These are phyloP conservation scores for Crocidura indochinensis DNA, from an alignment of 2,797 vertebrate species.

Conservation along the genomic window DNA sequence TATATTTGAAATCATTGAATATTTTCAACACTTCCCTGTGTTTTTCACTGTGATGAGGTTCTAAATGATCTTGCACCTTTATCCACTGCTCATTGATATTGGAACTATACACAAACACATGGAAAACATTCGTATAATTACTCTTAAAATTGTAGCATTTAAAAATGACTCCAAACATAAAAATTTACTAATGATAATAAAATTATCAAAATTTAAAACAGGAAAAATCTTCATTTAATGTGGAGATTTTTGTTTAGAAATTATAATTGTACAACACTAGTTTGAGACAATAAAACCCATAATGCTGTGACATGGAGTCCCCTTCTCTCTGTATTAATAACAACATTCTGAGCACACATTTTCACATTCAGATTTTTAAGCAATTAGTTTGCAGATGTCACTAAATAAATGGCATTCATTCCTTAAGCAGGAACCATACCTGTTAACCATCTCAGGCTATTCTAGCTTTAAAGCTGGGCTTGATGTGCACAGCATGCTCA, in stretches of 20 bases:
- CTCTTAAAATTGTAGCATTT: constrained; percentile 51
- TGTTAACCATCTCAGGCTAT: constrained; percentile 92
- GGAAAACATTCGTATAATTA: background rate
- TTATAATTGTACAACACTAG: background rate
- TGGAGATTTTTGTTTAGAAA: constrained; percentile 6
- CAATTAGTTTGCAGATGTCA: constrained; percentile 91
- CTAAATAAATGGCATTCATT: constrained; percentile 93
- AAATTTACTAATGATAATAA: background rate
- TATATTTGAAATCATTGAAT: constrained; percentile 24
- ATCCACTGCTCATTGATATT: constrained; percentile 22
- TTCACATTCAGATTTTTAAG: constrained; percentile 88
- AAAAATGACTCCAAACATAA: constrained; percentile 23
- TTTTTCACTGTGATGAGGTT: background rate
- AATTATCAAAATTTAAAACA: constrained; percentile 38
- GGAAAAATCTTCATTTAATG: background rate
- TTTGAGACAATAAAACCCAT: constrained; percentile 62
- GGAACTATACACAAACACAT: background rate
- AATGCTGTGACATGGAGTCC: background rate
- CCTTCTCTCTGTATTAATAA: constrained; percentile 78
- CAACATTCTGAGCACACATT: constrained; percentile 86
- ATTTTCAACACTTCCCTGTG: constrained; percentile 36
- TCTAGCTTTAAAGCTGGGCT: constrained; percentile 89
- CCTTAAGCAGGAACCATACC: constrained; percentile 92
- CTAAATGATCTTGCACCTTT: constrained; percentile 37
- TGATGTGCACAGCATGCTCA: constrained; percentile 95